These are phyloP conservation scores for Callospermophilus lateralis DNA, from an alignment of 2,113 vertebrate genomes.

Conservation along the genomic window DNA sequence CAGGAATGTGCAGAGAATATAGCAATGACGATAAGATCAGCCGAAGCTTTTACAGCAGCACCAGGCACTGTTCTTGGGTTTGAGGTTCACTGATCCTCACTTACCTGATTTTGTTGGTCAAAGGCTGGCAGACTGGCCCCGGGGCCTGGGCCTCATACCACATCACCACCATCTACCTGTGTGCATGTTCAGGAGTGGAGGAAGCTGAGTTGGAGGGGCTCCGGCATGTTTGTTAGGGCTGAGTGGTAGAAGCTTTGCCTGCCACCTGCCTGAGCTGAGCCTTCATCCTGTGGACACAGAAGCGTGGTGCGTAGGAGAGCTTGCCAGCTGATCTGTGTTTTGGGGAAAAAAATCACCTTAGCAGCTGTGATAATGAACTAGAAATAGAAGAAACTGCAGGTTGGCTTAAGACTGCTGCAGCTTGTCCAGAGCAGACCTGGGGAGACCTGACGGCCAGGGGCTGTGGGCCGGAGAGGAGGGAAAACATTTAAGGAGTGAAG, in stretches of 20 bases:
- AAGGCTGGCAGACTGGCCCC: background rate
- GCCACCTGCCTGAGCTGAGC: background rate
- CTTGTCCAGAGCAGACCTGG: background rate
- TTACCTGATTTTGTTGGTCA: background rate
- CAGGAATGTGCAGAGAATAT: background rate
- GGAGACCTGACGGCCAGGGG: background rate
- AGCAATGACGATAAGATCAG: background rate
- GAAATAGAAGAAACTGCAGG: background rate
- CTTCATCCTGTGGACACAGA: background rate
- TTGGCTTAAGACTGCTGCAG: background rate
- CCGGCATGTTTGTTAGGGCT: rapidly evolving
- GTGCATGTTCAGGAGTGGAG: background rate
- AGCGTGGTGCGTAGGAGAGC: background rate
- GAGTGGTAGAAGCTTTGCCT: background rate
- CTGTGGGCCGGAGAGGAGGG: background rate
- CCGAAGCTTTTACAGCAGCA: rapidly evolving
- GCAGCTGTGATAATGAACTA: background rate
- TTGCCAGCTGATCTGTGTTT: background rate
- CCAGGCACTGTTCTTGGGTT: background rate
- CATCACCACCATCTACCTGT: background rate
- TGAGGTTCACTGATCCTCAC: background rate
- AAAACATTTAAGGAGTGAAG: background rate
- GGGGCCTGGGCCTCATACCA: background rate
- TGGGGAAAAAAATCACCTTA: background rate
- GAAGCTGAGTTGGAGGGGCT: background rate